Evolutionary conservation across 53 echinoderm and acorn worm species (phyloP), one percentile per base, ranked within the genome.

Genomic region (Henricia sp.): DNA sequence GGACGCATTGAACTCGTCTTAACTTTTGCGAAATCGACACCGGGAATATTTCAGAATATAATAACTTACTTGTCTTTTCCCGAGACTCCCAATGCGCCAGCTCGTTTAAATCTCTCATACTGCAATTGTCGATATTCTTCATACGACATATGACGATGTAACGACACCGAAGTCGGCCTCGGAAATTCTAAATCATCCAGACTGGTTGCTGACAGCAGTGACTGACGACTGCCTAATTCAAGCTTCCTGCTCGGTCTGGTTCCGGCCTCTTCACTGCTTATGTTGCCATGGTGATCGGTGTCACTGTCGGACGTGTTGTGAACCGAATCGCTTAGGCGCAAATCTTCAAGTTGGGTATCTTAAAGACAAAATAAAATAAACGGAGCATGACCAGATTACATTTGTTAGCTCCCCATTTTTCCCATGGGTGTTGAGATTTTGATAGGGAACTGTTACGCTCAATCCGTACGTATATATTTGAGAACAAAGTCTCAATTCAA

Each of bases 81-180:
- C 1, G 91, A 83, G 9, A 95, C 89, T 35, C 99, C 99, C 2
- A 99, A 68, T 25, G 99, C 99, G 36, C 99, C 99, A 39, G 99
- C 99, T 64, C 89, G 78, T 83, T 99, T 99, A 72, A 99, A 94
- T 57, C 89, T 92, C 65, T 99, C 92, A 74, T 99, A 94, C 83
- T 99, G 99, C 27, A 90, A 65, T 66, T 99, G 94, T 6, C 95
- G 36, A 52, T 99, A 99, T 52, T 99, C 94, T 58, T 99, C 94
- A 68, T 99, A 99, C 1, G 89, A 86, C 76, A 99, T 78, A 70
- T 92, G 99, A 50, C 91, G 90, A 86, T 99, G 99, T 32, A 99
- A 78, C 1, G 94, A 94, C 51, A 99, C 94, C 1, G 99, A 94
- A 41, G 67, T 88, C 20, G 99, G 94, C 64, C 99, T 67, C 37